These are phyloP conservation scores for Heterochromis multidens DNA, from an alignment of 2,113 vertebrate species.

Conservation along the genomic window DNA sequence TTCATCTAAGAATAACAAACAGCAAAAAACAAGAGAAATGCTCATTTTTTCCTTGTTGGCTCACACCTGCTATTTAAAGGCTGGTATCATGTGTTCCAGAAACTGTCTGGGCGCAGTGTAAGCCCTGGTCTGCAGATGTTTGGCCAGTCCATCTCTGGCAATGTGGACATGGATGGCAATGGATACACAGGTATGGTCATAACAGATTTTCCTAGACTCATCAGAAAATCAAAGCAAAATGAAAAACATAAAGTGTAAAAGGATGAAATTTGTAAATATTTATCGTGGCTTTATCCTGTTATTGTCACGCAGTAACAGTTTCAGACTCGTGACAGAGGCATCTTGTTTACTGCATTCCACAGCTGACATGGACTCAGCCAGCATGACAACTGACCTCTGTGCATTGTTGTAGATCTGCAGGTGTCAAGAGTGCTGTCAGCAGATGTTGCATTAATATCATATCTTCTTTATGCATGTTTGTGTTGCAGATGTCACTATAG, in stretches of 20 bases:
- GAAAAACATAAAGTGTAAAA: neutral
- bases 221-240: neutral
- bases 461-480: neutral
- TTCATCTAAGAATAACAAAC: neutral
- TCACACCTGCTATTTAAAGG: neutral
- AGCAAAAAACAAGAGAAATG: neutral
- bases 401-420: slow-evolving; percentile 47
- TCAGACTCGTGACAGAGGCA: slow-evolving; percentile 58
- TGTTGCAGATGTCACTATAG: slow-evolving; percentile 90
- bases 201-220: neutral
- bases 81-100: slow-evolving; percentile 77
- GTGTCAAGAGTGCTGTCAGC: slow-evolving; percentile 20
- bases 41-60: slow-evolving; percentile 8
- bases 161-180: slow-evolving; percentile 96
- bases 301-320: slow-evolving; percentile 1
- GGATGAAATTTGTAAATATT: neutral
- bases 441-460: neutral
- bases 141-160: slow-evolving; percentile 95
- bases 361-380: slow-evolving; percentile 32
- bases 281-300: neutral
- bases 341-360: slow-evolving; percentile 76
- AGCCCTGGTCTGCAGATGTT: slow-evolving; percentile 90
- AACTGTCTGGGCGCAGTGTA: slow-evolving; percentile 83
- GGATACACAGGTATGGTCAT: slow-evolving; percentile 86
- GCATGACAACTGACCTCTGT: slow-evolving; percentile 39